phyloP scores from a whole-genome alignment of 1,140 invertebrate species.

The Streblospio benedicti region DNA sequence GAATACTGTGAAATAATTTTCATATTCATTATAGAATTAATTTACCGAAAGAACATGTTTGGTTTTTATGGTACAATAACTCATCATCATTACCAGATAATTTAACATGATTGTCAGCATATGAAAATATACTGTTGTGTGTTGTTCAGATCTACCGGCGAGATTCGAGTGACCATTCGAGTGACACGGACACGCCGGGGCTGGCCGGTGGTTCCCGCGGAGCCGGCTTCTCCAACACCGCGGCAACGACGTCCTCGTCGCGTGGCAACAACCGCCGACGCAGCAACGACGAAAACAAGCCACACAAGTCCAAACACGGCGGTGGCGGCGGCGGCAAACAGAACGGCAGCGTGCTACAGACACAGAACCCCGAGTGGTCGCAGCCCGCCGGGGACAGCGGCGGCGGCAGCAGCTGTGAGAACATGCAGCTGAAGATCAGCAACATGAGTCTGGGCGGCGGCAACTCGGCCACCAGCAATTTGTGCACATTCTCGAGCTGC shows the following conservation, averaged over 20 bases:
- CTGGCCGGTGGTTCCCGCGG: slow-evolving; percentile 1
- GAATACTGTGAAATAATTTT: too few species aligned
- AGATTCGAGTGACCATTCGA: slow-evolving; percentile 45
- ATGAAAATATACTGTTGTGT: too few species aligned
- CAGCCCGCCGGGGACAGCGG: background rate
- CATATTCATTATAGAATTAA: too few species aligned
- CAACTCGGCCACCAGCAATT: slow-evolving; percentile 13
- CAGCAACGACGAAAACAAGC: slow-evolving; percentile 18
- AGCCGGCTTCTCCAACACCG: slow-evolving; percentile 6
- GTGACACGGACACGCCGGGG: slow-evolving; percentile 37
- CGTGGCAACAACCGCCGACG: slow-evolving; percentile 6
- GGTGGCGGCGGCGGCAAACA: slow-evolving; percentile 25
- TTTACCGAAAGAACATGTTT: too few species aligned
- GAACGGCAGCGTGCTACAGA: background rate
- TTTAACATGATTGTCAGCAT: too few species aligned
- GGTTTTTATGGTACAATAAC: too few species aligned
- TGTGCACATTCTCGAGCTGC: slow-evolving; percentile 18
- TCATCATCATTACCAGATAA: too few species aligned
- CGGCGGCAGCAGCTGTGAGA: background rate
- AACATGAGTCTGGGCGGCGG: background rate
- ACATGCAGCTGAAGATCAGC: background rate
- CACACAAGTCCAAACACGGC: background rate
- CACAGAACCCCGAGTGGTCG: background rate
- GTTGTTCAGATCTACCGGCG: slow-evolving; percentile 39
- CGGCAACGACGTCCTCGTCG: background rate